A percentile compares a stretch with the other conserved stretches of the same genome.
Evolutionary conservation across 2,888 invertebrate species (phyloP).

Genomic region (Rapana venosa): DNA sequence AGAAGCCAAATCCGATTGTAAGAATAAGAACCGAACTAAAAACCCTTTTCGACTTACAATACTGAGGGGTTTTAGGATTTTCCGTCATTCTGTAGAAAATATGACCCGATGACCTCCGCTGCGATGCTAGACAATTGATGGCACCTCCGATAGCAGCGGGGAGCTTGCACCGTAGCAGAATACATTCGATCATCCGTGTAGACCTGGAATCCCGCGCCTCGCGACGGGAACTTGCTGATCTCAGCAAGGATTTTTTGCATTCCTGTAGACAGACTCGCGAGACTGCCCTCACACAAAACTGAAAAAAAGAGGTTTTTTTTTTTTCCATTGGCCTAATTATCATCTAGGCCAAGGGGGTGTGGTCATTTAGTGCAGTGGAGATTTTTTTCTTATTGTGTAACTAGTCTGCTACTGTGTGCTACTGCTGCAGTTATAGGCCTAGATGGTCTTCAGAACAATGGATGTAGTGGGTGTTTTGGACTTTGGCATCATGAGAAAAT

Average conservation of each 20-base stretch:
- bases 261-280: no score
- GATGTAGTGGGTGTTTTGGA: no score
- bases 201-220: slow-evolving; percentile 8
- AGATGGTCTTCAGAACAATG: no score
- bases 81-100: neutral
- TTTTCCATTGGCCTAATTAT: no score
- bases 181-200: slow-evolving; percentile 11
- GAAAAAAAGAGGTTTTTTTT: no score
- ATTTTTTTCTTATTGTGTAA: no score
- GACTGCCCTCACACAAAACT: no score
- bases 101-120: neutral
- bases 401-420: no score
- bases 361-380: no score
- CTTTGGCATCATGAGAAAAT: no score
- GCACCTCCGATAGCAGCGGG: neutral
- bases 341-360: no score
- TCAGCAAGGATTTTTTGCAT: neutral
- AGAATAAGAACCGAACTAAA: neutral
- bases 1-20: neutral
- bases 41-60: neutral
- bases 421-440: no score
- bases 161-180: neutral
- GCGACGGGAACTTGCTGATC: neutral
- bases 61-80: neutral
- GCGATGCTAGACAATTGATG: neutral